Conservation (phyloP, 2,113 vertebrate genomes). For the Rhinoderma darwinii region DNA sequence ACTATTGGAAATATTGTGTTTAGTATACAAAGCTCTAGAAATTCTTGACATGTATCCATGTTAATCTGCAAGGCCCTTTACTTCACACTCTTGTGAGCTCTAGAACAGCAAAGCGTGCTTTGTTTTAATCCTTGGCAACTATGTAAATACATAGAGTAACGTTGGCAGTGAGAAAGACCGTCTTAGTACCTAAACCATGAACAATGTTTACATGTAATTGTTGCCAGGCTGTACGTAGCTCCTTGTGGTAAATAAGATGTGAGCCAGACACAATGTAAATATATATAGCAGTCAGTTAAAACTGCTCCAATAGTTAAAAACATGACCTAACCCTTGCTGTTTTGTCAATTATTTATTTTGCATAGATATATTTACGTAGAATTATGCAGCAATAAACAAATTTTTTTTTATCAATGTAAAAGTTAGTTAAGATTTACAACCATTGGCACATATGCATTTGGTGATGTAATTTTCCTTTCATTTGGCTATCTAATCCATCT, state of each 20-base stretch:
- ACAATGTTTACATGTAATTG: slow-evolving; percentile 37
- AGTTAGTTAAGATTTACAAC: too few relatives aligned
- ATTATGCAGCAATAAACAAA: too few relatives aligned
- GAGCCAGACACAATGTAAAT: neutral
- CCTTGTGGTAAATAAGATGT: slow-evolving; percentile 1
- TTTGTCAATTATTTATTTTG: neutral
- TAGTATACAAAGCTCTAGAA: slow-evolving; percentile 3
- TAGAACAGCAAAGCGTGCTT: slow-evolving; percentile 43
- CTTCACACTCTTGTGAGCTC: slow-evolving; percentile 5
- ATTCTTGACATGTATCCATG: neutral
- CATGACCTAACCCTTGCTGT: neutral
- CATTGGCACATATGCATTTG: too few relatives aligned
- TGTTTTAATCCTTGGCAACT: slow-evolving; percentile 49
- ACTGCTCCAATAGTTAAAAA: neutral
- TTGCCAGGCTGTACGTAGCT: slow-evolving; percentile 19
- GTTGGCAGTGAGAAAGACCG: neutral
- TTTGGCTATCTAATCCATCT: too few relatives aligned
- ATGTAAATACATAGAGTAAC: slow-evolving; percentile 28
- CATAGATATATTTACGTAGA: too few relatives aligned
- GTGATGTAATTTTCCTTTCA: too few relatives aligned
- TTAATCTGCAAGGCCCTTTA: slow-evolving; percentile 26
- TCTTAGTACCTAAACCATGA: neutral
- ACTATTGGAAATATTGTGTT: slow-evolving; percentile 12
- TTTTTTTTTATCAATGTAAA: too few relatives aligned
- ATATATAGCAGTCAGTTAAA: neutral